These are phyloP conservation scores for Drosophila virilis DNA, from an alignment of 1,140 invertebrate species.

Conservation along the genomic window DNA sequence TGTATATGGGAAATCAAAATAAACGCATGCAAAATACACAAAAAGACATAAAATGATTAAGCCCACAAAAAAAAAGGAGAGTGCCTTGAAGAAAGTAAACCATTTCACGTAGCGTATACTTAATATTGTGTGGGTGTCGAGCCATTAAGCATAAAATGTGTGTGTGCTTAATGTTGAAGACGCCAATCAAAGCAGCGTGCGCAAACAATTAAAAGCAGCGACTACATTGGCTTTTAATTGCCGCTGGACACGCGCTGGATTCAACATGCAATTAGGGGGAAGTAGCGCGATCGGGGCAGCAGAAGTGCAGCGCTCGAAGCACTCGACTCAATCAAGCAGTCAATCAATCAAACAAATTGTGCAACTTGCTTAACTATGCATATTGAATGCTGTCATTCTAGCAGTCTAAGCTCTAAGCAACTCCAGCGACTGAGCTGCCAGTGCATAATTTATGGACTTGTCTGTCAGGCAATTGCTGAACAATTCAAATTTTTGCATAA, in stretches of 20 bases:
- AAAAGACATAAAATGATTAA: conserved; percentile 67
- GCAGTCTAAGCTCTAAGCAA: conserved; percentile 2
- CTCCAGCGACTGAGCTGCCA: background rate
- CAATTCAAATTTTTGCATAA: conserved; percentile 26
- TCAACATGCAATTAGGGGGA: conserved; percentile 20
- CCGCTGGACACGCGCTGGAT: conserved; percentile 60
- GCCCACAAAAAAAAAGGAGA: background rate
- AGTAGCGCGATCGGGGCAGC: no score
- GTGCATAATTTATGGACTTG: conserved; percentile 71
- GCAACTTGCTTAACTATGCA: conserved; percentile 75
- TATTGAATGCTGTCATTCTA: conserved; percentile 69
- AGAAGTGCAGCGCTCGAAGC: background rate
- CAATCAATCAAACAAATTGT: conserved; percentile 75
- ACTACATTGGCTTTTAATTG: conserved; percentile 72
- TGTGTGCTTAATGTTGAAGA: conserved; percentile 66
- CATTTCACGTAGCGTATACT: conserved; percentile 47
- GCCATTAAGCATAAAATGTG: conserved; percentile 63
- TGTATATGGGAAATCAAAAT: conserved; percentile 56
- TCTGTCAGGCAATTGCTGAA: conserved; percentile 54
- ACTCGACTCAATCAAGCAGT: conserved; percentile 67
- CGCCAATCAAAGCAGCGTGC: conserved; percentile 68
- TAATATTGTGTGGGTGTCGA: conserved; percentile 58
- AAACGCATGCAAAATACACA: conserved; percentile 53
- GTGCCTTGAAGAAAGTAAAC: conserved; percentile 4
- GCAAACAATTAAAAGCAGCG: conserved; percentile 76